Evolutionary conservation across 2,113 vertebrate genomes (phyloP), one percentile per base, ranked within the genome.

Genomic region (Amazona vittata): DNA sequence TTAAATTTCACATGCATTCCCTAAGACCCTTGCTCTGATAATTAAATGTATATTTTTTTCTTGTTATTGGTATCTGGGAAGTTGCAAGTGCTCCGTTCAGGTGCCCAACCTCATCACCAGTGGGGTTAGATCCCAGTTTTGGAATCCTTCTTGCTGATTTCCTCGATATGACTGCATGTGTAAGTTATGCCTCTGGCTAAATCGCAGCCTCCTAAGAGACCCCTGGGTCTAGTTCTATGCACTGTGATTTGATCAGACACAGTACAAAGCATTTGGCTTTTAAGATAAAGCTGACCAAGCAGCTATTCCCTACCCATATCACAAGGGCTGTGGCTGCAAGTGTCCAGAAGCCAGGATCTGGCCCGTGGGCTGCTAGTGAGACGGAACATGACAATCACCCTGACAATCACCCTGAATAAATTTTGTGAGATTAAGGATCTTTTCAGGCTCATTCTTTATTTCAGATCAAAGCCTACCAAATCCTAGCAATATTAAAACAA

Each of bases 271-370:
- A 49, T 83, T 79, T 94, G 35, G 11, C 53, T 85, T 77, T 62
- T 39, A 14, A 73, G 12, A 31, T 18, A 29, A 60, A 62, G n/a
- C 21, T 46, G 35, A 69, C 10, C 33, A 62, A 74, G 41, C 53
- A 50, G 28, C 31, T 63, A 28, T 68, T 77, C 8, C 13, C 21
- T 7, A 33, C 67, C 21, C 84, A 50, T 52, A 60, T 71, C 74
- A 18, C 0, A 0, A 62, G 3, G 74, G 22, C 12, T 63, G 9
- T 63, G 28, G 12, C 31, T 77, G 8, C 47, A 46, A 39, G 37
- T 35, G 57, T 53, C n/a, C 46, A 57, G 43, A 87, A 90, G 28
- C 39, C 29, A 93, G 50, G 9, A 41, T 35, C 44, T 67, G 53
- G 15, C 10, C 43, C 19, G 14, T 2, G 20, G 31, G 37, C n/a